phyloP scores from a whole-genome alignment of 2,888 invertebrate species.

The Drosophila greeni region DNA sequence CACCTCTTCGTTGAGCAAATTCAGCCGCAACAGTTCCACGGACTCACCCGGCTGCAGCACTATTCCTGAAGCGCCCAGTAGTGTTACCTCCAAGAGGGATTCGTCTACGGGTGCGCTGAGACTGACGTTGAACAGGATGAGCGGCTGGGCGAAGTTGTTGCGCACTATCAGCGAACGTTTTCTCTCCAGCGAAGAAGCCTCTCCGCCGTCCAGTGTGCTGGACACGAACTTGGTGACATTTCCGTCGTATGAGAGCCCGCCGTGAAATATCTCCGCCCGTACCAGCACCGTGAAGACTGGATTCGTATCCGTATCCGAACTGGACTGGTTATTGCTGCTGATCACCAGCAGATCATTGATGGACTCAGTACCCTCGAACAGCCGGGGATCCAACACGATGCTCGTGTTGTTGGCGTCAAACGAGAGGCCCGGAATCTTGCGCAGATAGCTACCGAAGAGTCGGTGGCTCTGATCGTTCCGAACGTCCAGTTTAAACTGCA shows the following conservation, averaged over 20 bases:
- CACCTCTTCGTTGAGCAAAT: slow-evolving; percentile 68
- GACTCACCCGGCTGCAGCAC: slow-evolving; percentile 72
- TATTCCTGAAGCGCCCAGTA: slow-evolving; percentile 27
- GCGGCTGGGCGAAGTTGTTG: slow-evolving; percentile 86
- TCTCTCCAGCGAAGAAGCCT: slow-evolving; percentile 42
- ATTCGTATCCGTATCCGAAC: slow-evolving; percentile 27
- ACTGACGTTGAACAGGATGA: slow-evolving; percentile 86
- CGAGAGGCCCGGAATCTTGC: slow-evolving; percentile 60
- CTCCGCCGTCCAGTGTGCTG: slow-evolving; percentile 56
- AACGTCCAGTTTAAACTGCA: slow-evolving; percentile 79
- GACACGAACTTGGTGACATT: slow-evolving; percentile 75
- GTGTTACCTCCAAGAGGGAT: slow-evolving; percentile 49
- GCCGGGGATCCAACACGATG: slow-evolving; percentile 71
- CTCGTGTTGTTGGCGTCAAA: slow-evolving; percentile 65
- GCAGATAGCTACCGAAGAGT: slow-evolving; percentile 52
- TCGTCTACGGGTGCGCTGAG: slow-evolving; percentile 78
- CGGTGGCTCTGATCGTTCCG: slow-evolving; percentile 54
- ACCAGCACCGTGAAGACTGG: slow-evolving; percentile 69
- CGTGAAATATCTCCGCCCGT: slow-evolving; percentile 77
- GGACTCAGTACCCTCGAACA: slow-evolving; percentile 60
- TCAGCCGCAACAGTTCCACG: slow-evolving; percentile 68
- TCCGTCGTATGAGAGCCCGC: slow-evolving; percentile 68
- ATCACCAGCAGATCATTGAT: slow-evolving; percentile 71
- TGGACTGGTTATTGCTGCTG: slow-evolving; percentile 42
- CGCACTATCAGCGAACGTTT: slow-evolving; percentile 83